Percentiles rank a stretch among this genome's conserved stretches.
phyloP scores from a whole-genome alignment of 92 coral and sea anemone genomes.

The Chrysogorgia sp. region DNA sequence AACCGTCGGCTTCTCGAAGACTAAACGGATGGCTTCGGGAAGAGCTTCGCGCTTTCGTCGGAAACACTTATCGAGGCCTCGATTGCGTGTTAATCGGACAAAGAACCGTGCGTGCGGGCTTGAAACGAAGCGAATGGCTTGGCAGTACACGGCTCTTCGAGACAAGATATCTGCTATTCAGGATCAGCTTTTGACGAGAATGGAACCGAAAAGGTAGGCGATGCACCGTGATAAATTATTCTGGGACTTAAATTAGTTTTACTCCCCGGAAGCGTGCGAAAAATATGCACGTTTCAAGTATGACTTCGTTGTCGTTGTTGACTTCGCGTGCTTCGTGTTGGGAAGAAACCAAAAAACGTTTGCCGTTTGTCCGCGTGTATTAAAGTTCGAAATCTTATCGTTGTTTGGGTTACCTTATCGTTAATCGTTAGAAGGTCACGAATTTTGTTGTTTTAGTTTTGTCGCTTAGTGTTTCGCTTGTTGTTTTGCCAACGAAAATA shows the following conservation, averaged over 20 bases:
- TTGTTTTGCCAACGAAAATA: no score
- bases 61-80: not conserved
- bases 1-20: no score
- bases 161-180: conserved; percentile 47
- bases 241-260: no score
- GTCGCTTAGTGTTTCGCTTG: no score
- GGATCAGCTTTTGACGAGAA: conserved; percentile 34
- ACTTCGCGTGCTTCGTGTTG: conserved; percentile 27
- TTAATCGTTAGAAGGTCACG: not conserved
- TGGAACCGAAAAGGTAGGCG: conserved; percentile 42
- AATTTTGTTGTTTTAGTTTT: no score
- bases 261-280: not conserved
- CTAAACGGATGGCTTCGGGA: not conserved
- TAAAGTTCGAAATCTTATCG: not conserved
- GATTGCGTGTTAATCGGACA: not conserved
- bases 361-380: not conserved
- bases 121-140: conserved; percentile 52
- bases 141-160: conserved; percentile 53
- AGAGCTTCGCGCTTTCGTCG: not conserved
- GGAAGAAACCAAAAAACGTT: not conserved
- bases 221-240: no score
- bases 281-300: conserved; percentile 1
- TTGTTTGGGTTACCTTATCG: not conserved
- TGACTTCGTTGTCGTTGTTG: conserved; percentile 12
- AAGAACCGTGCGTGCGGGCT: conserved; percentile 39